Base-by-base conservation (phyloP, 1,140 invertebrate genomes). In the Cecropterus lyciades region DNA sequence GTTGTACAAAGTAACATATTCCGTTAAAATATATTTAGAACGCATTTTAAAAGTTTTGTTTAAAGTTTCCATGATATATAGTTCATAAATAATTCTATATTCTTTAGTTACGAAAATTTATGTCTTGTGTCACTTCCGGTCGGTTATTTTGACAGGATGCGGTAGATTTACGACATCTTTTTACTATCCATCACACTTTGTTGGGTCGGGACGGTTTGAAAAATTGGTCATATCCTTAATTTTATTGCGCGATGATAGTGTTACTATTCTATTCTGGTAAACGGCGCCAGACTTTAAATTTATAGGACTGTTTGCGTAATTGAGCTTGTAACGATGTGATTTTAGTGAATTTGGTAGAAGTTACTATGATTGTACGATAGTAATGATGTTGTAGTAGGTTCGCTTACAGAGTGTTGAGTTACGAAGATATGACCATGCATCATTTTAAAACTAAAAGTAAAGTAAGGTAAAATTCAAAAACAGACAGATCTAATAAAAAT, bases 91-190 rank as follows among this genome's bases (percentile, higher is more conserved):
- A 40, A 40, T 40, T 4, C 24, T 5, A 52, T 52, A 52, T 52
- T 52, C 49, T 27, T 51, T 30, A 30, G 48, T 30, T 51, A 51
- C 13, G 20, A 51, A 51, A 51, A 51, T 51, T 27, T 51, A 51
- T 51, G 48, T 13, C 20, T 13, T 33, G 30, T 33, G 30, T 33
- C 3, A 14, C 27, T 52, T 52, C 49, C 49, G 49, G 27, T n/a
- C 49, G 16, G 24, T 51, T 51, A n/a, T n/a, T n/a, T 16, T 51
- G 20, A 51, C 27, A 24, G 14, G 24, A 14, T 24, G 48, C 24
- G 48, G 48, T 51, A 16, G 48, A 51, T 51, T 51, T 51, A 51
- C 48, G 48, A 51, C 24, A 51, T 30, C 13, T 51, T 51, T 51
- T 51, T 30, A 30, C 24, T 17, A 30, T 51, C 48, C n/a, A 51